These are phyloP conservation scores for Pocillopora damicornis DNA, from an alignment of 64 coral and sea anemone species.

Conservation along the genomic window DNA sequence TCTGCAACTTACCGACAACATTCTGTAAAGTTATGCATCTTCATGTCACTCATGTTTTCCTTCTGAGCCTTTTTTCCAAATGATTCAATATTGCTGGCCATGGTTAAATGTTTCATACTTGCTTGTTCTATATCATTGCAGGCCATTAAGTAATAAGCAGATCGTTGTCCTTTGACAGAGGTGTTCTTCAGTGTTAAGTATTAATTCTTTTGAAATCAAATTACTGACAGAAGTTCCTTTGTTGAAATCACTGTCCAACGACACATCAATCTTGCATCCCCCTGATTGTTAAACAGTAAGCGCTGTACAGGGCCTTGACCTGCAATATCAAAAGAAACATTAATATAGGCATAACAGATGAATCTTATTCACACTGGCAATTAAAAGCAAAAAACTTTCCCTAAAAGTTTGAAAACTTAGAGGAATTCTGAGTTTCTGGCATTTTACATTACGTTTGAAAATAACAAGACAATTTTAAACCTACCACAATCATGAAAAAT, in stretches of 20 bases:
- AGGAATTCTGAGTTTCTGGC: too few species aligned
- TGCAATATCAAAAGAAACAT: constrained; percentile 4
- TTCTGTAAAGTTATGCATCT: constrained; percentile 45
- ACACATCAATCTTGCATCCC: neutral
- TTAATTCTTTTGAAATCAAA: neutral
- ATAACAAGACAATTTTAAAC: too few species aligned
- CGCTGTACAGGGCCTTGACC: neutral
- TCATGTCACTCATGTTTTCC: constrained; percentile 10
- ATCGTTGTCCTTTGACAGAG: neutral
- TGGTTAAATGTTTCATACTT: neutral
- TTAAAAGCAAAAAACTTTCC: neutral
- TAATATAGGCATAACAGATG: neutral
- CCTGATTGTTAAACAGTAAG: neutral
- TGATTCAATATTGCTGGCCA: neutral
- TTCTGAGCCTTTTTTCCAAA: constrained; percentile 6
- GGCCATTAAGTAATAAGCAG: neutral
- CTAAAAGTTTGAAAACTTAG: neutral
- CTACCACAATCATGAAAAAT: too few species aligned
- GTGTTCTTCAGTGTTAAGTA: neutral
- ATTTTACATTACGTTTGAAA: too few species aligned
- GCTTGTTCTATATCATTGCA: constrained; percentile 1
- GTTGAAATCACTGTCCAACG: neutral
- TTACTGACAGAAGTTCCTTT: neutral
- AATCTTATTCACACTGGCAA: neutral
- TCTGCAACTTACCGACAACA: constrained; percentile 17